A percentile compares a stretch with the other conserved stretches of the same genome.
Evolutionary conservation across 2,888 invertebrate species (phyloP).

Genomic region (Drosophila macrospina): DNA sequence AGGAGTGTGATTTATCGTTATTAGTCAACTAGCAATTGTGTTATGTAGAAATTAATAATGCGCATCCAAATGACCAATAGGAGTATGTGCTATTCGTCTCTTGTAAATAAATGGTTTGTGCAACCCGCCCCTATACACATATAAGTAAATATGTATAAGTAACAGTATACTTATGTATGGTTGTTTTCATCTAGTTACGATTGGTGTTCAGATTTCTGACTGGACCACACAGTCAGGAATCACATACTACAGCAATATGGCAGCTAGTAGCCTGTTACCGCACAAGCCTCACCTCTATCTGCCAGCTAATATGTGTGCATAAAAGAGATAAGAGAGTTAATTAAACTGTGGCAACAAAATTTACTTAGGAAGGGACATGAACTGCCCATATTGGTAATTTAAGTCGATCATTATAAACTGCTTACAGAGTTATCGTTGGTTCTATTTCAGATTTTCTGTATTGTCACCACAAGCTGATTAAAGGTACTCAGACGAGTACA

Average conservation of each 20-base stretch:
- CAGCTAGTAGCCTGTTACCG: conserved; percentile 20
- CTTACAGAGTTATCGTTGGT: conserved; percentile 71
- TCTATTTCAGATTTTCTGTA: conserved; percentile 37
- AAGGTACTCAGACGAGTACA: conserved; percentile 27
- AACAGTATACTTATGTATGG: no score
- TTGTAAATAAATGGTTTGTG: no score
- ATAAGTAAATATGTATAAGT: no score
- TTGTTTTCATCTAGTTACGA: conserved; percentile 31
- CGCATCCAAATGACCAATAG: no score
- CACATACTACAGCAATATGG: conserved; percentile 39
- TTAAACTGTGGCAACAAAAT: conserved; percentile 37
- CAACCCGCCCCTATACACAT: no score
- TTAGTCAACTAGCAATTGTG: no score
- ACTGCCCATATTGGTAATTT: conserved; percentile 54
- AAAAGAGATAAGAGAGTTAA: conserved; percentile 42
- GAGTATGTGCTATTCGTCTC: no score
- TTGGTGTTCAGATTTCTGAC: conserved; percentile 37
- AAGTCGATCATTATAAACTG: conserved; percentile 73
- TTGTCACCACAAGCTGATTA: conserved; percentile 63
- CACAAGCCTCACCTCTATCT: background rate
- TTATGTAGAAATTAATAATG: no score
- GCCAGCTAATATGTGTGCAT: no score
- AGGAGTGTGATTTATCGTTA: no score
- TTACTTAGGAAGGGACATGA: conserved; percentile 7
- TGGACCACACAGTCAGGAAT: conserved; percentile 53